Base-by-base conservation (phyloP, 2,113 vertebrate genomes). In the Otolemur garnettii region DNA sequence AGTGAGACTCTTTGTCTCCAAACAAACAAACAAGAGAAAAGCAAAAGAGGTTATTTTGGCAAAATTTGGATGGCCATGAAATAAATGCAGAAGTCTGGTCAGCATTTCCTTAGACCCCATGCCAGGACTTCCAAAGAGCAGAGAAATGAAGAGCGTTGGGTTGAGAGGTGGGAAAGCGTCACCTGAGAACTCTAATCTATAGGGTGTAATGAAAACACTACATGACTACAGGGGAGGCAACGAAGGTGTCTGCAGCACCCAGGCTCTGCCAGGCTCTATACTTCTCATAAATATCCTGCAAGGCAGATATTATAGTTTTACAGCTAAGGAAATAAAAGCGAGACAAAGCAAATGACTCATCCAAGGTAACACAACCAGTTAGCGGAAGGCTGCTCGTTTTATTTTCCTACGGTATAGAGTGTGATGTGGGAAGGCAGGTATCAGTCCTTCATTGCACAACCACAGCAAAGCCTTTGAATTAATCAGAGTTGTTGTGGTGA, bases 1-100 rank as follows among this genome's bases (percentile, higher is more conserved):
- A 50, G 45, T 50, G 45, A 50, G 45, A 50, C 45, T 50, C 45
- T 50, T 6, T 45, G 10, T 50, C 45, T 50, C 45, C 45, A 50
- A 50, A 50, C 45, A 50, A 50, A 50, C 45, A 50, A 45, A 50
- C 45, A 50, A 50, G 45, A 50, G 45, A 10, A 50, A 50, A 50
- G 45, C 10, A 50, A 50, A 50, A 50, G 45, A 50, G 45, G 45
- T 50, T 0, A 33, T 72, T 38, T 55, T 19, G 21, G 38, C 84
- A 74, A 88, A 81, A 82, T 79, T 64, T 60, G 82, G 50, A 53
- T 82, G 24, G 66, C 35, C 60, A 19, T 22, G 50, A 83, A 85
- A 95, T 38, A 83, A 85, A 95, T 38, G 71, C 24, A 35, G 33
- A 92, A 87, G 33, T 50, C 24, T 82, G 75, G 68, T 53, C 35